Conservation (phyloP, 2,888 invertebrate species). For the Scaeva pyrastri region DNA sequence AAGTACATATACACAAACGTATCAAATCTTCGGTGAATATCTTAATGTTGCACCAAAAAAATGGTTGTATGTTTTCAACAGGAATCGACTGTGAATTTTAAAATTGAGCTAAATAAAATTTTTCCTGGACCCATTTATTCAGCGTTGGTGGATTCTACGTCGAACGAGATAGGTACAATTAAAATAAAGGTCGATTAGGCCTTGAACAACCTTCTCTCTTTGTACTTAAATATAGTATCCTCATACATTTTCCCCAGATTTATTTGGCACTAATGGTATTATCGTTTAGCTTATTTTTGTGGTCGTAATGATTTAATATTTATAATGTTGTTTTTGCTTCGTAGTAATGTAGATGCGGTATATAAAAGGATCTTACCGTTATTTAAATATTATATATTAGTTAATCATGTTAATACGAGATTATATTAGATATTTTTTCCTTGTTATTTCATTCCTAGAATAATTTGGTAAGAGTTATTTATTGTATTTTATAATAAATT, state of each 20-base stretch:
- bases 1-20: background rate
- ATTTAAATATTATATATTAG: background rate
- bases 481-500: conserved; percentile 7
- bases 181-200: conserved; percentile 26
- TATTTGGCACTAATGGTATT: conserved; percentile 50
- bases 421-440: conserved; percentile 28
- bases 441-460: conserved; percentile 28
- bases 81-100: conserved; percentile 47
- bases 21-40: conserved; percentile 7
- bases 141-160: conserved; percentile 34
- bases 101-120: conserved; percentile 35
- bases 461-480: conserved; percentile 20
- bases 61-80: conserved; percentile 32
- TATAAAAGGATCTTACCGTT: conserved; percentile 8
- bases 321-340: conserved; percentile 45
- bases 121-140: conserved; percentile 34
- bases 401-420: conserved; percentile 32
- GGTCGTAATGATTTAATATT: conserved; percentile 48
- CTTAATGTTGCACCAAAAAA: conserved; percentile 23
- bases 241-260: conserved; percentile 39
- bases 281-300: conserved; percentile 45
- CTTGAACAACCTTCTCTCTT: conserved; percentile 39
- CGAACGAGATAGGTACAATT: conserved; percentile 29
- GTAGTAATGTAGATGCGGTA: conserved; percentile 49
- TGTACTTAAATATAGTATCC: conserved; percentile 34